Percentiles rank a stretch among this genome's conserved stretches.
phyloP scores from a whole-genome alignment of 2,113 vertebrate species.

The Seriola rivoliana region DNA sequence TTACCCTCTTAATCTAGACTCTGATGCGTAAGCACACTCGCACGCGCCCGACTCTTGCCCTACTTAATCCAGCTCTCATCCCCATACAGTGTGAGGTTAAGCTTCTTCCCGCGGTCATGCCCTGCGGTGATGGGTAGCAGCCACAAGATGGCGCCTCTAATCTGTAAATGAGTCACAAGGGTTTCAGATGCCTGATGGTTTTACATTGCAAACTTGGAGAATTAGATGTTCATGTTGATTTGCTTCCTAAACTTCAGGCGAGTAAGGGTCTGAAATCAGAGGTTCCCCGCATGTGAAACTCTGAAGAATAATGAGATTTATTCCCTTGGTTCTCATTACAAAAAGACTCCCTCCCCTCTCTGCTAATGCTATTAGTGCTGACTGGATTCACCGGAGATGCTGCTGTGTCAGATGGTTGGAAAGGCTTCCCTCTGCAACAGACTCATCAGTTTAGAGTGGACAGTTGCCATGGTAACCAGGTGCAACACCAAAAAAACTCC shows the following conservation, averaged over 20 bases:
- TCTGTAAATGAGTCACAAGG: neutral
- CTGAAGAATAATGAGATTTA: constrained; percentile 52
- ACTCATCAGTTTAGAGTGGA: constrained; percentile 45
- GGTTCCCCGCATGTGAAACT: neutral
- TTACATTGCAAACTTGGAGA: neutral
- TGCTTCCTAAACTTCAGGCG: neutral
- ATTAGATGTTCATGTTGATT: neutral
- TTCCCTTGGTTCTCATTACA: constrained; percentile 74
- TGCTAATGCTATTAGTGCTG: constrained; percentile 58
- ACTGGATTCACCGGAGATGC: constrained; percentile 66
- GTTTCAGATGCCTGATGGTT: neutral
- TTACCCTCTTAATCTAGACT: neutral
- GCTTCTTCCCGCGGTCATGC: neutral
- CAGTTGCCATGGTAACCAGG: constrained; percentile 40
- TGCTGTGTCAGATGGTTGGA: constrained; percentile 52
- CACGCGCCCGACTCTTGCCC: neutral
- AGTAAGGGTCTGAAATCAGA: constrained; percentile 5
- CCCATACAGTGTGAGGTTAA: neutral
- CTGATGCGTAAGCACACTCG: neutral
- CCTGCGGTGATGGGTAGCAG: constrained; percentile 8
- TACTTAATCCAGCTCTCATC: constrained; percentile 19
- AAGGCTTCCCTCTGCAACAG: constrained; percentile 26
- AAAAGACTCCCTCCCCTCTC: neutral
- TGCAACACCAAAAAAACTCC: neutral
- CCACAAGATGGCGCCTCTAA: constrained; percentile 63